Evolutionary conservation across 2,888 invertebrate species (phyloP).

Genomic region (Amaurobius ferox): DNA sequence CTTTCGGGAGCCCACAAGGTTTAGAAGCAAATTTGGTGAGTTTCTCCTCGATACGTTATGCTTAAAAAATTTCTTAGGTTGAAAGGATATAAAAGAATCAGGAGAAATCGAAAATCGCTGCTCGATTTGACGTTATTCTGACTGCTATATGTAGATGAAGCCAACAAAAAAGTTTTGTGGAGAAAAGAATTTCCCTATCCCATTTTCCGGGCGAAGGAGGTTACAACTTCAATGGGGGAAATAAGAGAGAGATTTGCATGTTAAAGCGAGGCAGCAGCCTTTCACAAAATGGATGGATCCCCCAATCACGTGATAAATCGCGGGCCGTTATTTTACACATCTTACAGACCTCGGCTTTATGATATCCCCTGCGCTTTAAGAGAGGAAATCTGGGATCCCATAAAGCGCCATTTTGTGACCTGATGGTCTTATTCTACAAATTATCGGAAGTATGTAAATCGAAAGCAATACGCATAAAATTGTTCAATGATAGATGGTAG

Average conservation of each 20-base stretch:
- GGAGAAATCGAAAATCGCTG: constrained; percentile 43
- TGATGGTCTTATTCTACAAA: too few species aligned
- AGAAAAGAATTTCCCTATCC: constrained; percentile 38
- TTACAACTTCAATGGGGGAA: constrained; percentile 65
- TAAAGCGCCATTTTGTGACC: constrained; percentile 53
- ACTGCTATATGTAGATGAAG: constrained; percentile 57
- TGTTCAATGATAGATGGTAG: too few species aligned
- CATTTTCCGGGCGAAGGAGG: constrained; percentile 38
- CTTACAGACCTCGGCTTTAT: constrained; percentile 27
- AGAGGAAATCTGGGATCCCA: constrained; percentile 20
- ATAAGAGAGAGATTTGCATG: constrained; percentile 69
- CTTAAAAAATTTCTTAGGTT: constrained; percentile 24
- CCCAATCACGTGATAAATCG: constrained; percentile 69
- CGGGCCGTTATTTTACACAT: constrained; percentile 61
- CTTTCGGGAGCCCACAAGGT: constrained; percentile 4
- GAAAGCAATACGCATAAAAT: too few species aligned
- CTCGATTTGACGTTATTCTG: constrained; percentile 34
- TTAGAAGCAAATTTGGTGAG: constrained; percentile 58
- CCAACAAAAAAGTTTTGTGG: too few species aligned
- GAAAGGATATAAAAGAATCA: constrained; percentile 21
- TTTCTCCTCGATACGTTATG: constrained; percentile 56
- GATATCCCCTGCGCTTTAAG: constrained; percentile 25
- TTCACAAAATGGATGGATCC: constrained; percentile 67
- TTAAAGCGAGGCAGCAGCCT: constrained; percentile 63
- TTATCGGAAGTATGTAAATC: too few species aligned